Conservation (phyloP, 1,140 invertebrate species). For the Drosophila kanapiae region DNA sequence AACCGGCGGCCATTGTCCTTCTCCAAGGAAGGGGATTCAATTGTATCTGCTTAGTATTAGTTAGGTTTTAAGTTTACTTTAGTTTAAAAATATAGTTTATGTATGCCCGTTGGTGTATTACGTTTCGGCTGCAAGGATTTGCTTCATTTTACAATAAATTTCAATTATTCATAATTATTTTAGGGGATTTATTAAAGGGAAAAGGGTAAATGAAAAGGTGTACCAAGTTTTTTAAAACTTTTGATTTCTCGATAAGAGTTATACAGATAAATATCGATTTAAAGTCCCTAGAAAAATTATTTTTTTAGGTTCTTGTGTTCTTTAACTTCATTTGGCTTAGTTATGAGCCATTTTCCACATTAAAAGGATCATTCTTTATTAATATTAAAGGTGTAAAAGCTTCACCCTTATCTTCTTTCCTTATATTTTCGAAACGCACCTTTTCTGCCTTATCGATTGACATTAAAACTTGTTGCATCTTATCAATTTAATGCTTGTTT, state of each 20-base stretch:
- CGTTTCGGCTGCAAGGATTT: slow-evolving; percentile 26
- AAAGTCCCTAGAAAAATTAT: no score
- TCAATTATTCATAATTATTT: neutral
- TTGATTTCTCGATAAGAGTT: no score
- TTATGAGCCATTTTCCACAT: no score
- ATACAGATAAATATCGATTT: no score
- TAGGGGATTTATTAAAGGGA: neutral
- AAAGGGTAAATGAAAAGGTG: neutral
- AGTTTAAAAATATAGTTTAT: neutral
- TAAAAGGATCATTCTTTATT: no score
- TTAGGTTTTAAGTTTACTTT: slow-evolving; percentile 12
- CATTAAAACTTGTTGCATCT: neutral
- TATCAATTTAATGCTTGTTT: slow-evolving; percentile 8
- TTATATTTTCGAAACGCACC: neutral
- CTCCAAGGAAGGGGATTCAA: neutral
- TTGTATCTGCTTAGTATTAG: slow-evolving; percentile 22
- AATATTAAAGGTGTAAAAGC: no score
- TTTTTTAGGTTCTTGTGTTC: no score
- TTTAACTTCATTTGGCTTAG: no score
- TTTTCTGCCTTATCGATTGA: neutral
- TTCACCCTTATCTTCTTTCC: neutral
- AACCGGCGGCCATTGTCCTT: slow-evolving; percentile 6
- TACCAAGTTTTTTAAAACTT: no score
- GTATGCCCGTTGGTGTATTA: slow-evolving; percentile 36
- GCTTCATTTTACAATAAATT: slow-evolving; percentile 31